Evolutionary conservation across 2,113 vertebrate genomes (phyloP), one percentile per base, ranked within the genome.

Genomic region (Orycteropus afer): DNA sequence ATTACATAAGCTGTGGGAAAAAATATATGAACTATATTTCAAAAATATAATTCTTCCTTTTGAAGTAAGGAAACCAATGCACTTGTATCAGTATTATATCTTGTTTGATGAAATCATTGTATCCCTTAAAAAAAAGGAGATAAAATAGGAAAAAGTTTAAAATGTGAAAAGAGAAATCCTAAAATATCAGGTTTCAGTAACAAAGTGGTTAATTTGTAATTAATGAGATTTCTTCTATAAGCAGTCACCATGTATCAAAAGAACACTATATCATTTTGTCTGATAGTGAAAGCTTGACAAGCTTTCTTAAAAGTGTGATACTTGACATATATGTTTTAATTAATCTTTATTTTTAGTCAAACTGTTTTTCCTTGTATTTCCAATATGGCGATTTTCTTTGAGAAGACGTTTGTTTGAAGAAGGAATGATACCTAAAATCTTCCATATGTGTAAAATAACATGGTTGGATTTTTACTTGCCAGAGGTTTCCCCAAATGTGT

Each of bases 1-100:
- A 15, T 73, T n/a, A 59, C 5, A 89, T 73, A 71, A 94, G 79
- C 42, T 34, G 1, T 85, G 77, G 22, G 1, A 51, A 69, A 73
- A 86, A 34, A 40, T 7, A 81, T 22, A 47, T 37, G 22, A 89
- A 47, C 47, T 4, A 2, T 29, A 57, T 63, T 95, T 93, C 1
- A 86, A 89, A 93, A 89, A 18, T 3, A 51, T 37, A 71, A 8
- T 71, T 34, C 5, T 91, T 94, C 89, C 29, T 93, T 93, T 71
- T 85, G 3, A 74, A 76, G 7, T 79, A 53, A 96, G 34, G 12
- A 86, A 86, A 86, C 73, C 2, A 74, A 65, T 71, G 20, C 0
- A 77, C 82, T 9, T 55, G 6, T 40, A 47, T 34, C 53, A 20
- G 0, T 47, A 59, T 61, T 37, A 34, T 49, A 81, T 47, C 27